Base-by-base conservation (phyloP, 2,888 invertebrate genomes). In the Heterodera filipjevi region DNA sequence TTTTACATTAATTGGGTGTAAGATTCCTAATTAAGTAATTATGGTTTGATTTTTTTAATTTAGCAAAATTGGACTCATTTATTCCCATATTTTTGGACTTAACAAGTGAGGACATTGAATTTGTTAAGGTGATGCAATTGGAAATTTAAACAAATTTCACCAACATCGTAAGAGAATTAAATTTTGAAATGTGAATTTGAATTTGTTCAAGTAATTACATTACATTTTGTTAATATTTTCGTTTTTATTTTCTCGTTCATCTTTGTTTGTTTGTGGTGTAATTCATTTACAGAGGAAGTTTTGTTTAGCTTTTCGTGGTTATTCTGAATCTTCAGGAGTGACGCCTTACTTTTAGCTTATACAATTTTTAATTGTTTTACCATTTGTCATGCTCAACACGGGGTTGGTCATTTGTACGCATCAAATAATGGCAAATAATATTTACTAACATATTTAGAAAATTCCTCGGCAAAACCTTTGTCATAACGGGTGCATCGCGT, bases 401-500 rank as follows among this genome's bases (percentile, higher is more conserved):
- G 59, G 59, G 59, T 59, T 59, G 19, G 59, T 59, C 59, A 59
- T 59, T 49, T 0, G 3, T 3, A 3, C 0, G 19, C 19, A 49
- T 49, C 12, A 49, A 49, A 39, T n/a, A n/a, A n/a, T n/a, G n/a
- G n/a, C 39, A 39, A 12, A 39, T 10, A 39, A 10, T 10, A 39
- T 39, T 39, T 39, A 6, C 39, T 39, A 22, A 5, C n/a, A 35
- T 32, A 8, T 77, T 46, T 46, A 79, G 79, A 27, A 77, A 77
- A 49, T 91, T 94, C 83, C 94, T 94, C 83, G 96, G 96, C 2
- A 93, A 93, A 84, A 97, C 97, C 2, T 91, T 96, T 77, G 96
- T 97, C 88, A 95, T 98, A 83, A 96, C 96, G 44, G 98, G 98
- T 70, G 97, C 95, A 93, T 96, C 95, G 77, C 92, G 98, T 85